These are phyloP conservation scores for Bujurquina vittata DNA, from an alignment of 2,113 vertebrate species.

Conservation along the genomic window DNA sequence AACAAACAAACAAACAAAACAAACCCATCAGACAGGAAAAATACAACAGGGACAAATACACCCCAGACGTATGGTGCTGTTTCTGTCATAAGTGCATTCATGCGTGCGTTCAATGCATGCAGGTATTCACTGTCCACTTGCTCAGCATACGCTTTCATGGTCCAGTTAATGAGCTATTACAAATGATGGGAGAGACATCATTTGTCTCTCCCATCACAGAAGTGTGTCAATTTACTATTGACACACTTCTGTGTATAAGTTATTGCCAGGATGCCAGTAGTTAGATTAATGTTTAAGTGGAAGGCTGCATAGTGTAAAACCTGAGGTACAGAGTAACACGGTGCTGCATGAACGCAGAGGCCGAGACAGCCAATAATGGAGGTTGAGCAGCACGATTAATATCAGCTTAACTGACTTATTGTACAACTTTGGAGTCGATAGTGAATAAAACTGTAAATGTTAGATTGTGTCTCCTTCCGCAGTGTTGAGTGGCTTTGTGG, in stretches of 20 bases:
- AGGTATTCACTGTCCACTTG: too few relatives aligned
- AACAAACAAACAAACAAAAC: background rate
- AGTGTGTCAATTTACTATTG: too few relatives aligned
- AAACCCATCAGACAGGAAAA: background rate
- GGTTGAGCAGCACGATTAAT: background rate
- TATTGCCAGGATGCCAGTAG: background rate
- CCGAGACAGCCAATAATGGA: background rate
- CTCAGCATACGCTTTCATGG: too few relatives aligned
- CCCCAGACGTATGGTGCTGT: fast-evolving
- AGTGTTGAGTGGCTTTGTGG: background rate
- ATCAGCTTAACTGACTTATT: background rate
- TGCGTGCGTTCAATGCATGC: background rate
- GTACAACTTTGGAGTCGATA: background rate
- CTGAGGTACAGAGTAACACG: too few relatives aligned
- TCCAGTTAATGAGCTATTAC: background rate
- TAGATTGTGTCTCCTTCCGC: background rate
- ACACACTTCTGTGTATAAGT: background rate
- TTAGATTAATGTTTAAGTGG: background rate
- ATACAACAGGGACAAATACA: background rate
- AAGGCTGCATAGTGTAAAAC: background rate
- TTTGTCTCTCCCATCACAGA: too few relatives aligned
- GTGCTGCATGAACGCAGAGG: too few relatives aligned
- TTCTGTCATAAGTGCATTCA: background rate
- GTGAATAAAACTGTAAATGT: background rate
- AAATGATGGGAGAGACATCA: background rate